Conservation (phyloP, 2,888 invertebrate species). For the Metacarcinus magister region DNA sequence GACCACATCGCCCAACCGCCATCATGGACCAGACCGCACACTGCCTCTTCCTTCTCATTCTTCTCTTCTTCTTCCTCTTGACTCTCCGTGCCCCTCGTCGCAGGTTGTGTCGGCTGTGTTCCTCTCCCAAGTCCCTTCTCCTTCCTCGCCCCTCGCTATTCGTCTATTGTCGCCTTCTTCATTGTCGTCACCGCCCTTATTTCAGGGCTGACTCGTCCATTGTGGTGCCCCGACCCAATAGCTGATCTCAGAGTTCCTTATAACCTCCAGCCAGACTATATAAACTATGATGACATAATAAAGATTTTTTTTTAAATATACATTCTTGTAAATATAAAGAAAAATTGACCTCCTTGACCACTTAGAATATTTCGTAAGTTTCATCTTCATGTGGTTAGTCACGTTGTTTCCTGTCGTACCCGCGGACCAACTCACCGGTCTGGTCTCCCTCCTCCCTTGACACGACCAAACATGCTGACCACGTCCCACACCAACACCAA, state of each 20-base stretch:
- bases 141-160: slow-evolving; percentile 35
- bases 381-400: not conserved
- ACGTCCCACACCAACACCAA: slow-evolving; percentile 47
- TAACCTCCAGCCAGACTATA: not conserved
- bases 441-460: not conserved
- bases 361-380: not conserved
- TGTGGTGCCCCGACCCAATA: not conserved
- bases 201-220: slow-evolving; percentile 40
- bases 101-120: slow-evolving; percentile 54
- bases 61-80: slow-evolving; percentile 11
- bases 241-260: not conserved
- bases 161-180: slow-evolving; percentile 53
- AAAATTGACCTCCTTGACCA: not conserved
- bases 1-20: slow-evolving; percentile 74
- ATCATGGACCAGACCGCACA: slow-evolving; percentile 74
- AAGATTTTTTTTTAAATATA: not conserved
- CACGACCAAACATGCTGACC: slow-evolving; percentile 63
- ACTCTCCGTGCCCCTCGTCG: slow-evolving; percentile 35
- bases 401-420: slow-evolving; percentile 14
- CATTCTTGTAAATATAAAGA: not conserved
- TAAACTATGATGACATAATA: not conserved
- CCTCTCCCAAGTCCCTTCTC: slow-evolving; percentile 51
- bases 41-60: slow-evolving; percentile 37
- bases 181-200: slow-evolving; percentile 58
- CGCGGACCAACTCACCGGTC: not conserved